phyloP scores from a whole-genome alignment of 2,113 vertebrate species.

The Dipodomys spectabilis region DNA sequence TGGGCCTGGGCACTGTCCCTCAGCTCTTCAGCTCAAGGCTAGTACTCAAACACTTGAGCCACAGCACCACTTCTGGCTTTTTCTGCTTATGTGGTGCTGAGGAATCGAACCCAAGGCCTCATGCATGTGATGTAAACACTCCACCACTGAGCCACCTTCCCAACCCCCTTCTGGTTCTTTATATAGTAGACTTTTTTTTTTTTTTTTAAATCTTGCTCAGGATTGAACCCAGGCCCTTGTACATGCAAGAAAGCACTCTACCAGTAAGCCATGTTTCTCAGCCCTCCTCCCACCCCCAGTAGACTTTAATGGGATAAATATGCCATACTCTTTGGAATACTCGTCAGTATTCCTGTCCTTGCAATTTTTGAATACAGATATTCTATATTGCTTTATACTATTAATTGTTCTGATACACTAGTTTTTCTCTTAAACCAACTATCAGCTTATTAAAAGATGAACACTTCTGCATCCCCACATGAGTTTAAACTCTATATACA shows the following conservation, averaged over 20 bases:
- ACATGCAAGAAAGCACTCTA: no score
- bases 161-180: not conserved
- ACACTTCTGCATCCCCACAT: not conserved
- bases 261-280: no score
- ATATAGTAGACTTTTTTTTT: not conserved
- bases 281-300: not conserved
- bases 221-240: no score
- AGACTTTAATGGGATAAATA: conserved; percentile 5
- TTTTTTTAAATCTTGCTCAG: no score
- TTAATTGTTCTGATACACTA: conserved; percentile 20
- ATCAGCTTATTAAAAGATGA: conserved; percentile 9
- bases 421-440: conserved; percentile 32
- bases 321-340: conserved; percentile 34
- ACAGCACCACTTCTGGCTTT: no score
- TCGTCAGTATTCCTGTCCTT: not conserved
- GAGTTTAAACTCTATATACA: conserved; percentile 16
- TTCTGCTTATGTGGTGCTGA: no score
- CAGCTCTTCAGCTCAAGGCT: no score
- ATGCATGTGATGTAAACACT: no score
- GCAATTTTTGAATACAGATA: conserved; percentile 37
- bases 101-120: no score
- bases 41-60: no score
- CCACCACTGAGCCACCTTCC: no score
- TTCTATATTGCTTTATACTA: conserved; percentile 39
- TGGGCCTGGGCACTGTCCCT: no score